phyloP scores from a whole-genome alignment of 2,888 invertebrate species.

The Athrips mouffetella region DNA sequence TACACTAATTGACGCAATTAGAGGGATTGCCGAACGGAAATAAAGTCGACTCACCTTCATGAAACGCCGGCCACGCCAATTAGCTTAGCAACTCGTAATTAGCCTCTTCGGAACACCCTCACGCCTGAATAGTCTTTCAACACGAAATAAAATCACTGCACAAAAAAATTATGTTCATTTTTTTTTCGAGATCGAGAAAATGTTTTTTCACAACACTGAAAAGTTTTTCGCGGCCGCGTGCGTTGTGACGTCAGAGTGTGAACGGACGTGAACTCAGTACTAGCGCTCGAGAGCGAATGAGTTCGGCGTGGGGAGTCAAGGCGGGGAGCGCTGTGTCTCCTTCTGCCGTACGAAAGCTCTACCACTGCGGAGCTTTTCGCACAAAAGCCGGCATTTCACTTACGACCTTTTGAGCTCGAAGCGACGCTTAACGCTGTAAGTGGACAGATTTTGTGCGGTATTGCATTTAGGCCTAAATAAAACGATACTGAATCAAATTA shows the following conservation, averaged over 20 bases:
- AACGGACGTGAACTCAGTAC: constrained; percentile 47
- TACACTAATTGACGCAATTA: constrained; percentile 78
- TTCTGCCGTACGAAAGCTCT: constrained; percentile 61
- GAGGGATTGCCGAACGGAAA: constrained; percentile 78
- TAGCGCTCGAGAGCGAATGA: constrained; percentile 64
- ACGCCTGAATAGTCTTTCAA: constrained; percentile 52
- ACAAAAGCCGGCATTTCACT: constrained; percentile 35
- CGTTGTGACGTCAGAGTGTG: constrained; percentile 23
- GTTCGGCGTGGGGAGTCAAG: constrained; percentile 42
- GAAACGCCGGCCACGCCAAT: constrained; percentile 75
- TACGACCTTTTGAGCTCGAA: constrained; percentile 44
- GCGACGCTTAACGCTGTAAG: constrained; percentile 67
- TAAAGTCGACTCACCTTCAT: constrained; percentile 78
- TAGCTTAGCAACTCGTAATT: constrained; percentile 72
- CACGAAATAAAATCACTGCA: constrained; percentile 44
- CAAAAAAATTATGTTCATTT: constrained; percentile 54
- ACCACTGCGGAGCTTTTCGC: constrained; percentile 64
- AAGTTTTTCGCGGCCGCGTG: constrained; percentile 73
- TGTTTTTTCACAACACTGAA: constrained; percentile 58
- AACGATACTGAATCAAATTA: constrained; percentile 51
- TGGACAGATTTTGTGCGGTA: constrained; percentile 72
- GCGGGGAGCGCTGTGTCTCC: constrained; percentile 66
- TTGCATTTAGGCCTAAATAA: constrained; percentile 74
- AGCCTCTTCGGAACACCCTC: constrained; percentile 64
- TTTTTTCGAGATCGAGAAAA: constrained; percentile 29